These are phyloP conservation scores for Zoanthus gigantus DNA, from an alignment of 92 coral and sea anemone genomes.

Conservation along the genomic window DNA sequence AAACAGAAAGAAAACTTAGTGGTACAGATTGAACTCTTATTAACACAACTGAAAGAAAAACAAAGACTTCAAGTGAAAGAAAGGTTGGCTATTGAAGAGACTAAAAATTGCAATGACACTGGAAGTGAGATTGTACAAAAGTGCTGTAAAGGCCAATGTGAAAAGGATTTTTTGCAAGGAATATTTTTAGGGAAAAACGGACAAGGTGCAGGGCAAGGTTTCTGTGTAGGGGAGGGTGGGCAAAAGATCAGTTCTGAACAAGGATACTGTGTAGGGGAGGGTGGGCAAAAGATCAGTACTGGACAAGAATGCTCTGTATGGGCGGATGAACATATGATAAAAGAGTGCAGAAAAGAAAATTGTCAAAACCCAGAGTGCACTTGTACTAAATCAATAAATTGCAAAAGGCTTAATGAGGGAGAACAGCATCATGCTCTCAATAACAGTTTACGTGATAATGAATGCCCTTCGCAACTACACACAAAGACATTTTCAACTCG, in stretches of 20 bases:
- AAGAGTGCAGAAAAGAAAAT: background rate
- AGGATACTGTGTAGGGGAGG: background rate
- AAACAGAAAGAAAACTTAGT: background rate
- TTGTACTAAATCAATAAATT: background rate
- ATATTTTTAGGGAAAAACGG: background rate
- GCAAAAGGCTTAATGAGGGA: background rate
- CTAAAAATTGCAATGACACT: background rate
- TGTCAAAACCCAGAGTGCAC: background rate
- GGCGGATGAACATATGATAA: background rate
- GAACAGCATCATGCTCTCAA: background rate
- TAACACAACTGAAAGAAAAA: constrained; percentile 1
- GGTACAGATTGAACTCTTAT: constrained; percentile 5
- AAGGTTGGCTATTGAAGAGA: background rate
- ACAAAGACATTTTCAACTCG: background rate
- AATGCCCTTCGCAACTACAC: background rate
- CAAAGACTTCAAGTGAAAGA: constrained; percentile 24
- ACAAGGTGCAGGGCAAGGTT: background rate
- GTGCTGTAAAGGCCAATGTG: background rate
- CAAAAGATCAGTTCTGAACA: background rate
- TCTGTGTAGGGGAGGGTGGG: background rate
- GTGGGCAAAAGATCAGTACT: background rate
- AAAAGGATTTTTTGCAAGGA: background rate
- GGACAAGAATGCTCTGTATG: background rate
- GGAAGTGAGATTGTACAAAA: background rate
- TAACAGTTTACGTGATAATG: background rate